Evolutionary conservation across 2,888 invertebrate species (phyloP).

Genomic region (Empis livida): DNA sequence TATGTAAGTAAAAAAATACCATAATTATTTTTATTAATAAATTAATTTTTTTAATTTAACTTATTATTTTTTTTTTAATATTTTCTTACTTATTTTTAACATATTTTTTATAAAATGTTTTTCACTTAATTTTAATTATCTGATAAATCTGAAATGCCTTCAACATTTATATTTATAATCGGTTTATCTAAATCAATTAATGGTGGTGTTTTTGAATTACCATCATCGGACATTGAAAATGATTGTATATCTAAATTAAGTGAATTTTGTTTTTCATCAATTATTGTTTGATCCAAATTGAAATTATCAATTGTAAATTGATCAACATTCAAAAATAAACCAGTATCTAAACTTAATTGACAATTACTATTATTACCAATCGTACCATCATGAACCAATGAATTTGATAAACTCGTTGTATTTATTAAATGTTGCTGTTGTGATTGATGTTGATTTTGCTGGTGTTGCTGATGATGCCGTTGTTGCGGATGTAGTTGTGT

Average conservation of each 20-base stretch:
- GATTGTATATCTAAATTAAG: slow-evolving; percentile 16
- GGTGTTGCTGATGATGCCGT: slow-evolving; percentile 10
- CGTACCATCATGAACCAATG: not conserved
- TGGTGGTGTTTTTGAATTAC: slow-evolving; percentile 24
- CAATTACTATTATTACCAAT: slow-evolving; percentile 4
- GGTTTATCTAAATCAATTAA: slow-evolving; percentile 32
- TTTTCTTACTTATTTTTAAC: too few species aligned
- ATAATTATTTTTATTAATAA: too few species aligned
- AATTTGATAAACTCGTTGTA: not conserved
- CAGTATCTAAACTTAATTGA: slow-evolving; percentile 8
- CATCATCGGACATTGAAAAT: slow-evolving; percentile 16
- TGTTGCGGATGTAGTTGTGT: slow-evolving; percentile 8
- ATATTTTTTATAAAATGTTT: too few species aligned
- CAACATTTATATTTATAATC: slow-evolving; percentile 27
- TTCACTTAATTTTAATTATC: slow-evolving; percentile 3
- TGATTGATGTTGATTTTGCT: slow-evolving; percentile 9
- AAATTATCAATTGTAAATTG: slow-evolving; percentile 36
- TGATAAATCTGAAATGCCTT: slow-evolving; percentile 27
- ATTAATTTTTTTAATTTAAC: too few species aligned
- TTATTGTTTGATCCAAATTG: slow-evolving; percentile 30
- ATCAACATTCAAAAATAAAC: slow-evolving; percentile 33
- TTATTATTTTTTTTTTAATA: too few species aligned
- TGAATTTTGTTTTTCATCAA: slow-evolving; percentile 10
- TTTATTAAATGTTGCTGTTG: slow-evolving; percentile 3
- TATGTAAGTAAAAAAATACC: too few species aligned